Evolutionary conservation across 2,888 invertebrate species (phyloP), one percentile per base, ranked within the genome.

Genomic region (Nezara viridula): DNA sequence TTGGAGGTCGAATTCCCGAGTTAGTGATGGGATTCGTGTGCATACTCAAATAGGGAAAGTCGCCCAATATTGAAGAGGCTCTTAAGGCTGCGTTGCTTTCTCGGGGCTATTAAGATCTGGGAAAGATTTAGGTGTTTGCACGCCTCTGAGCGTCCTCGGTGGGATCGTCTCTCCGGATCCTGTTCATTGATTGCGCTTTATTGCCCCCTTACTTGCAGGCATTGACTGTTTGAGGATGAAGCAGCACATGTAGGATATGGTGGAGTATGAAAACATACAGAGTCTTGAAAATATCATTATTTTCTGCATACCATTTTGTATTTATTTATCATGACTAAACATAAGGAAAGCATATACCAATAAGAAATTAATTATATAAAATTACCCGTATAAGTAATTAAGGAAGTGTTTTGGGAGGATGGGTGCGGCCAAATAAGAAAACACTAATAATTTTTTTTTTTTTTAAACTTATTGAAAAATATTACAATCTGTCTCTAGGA

Each of bases 31-130:
- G 77, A 44, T 77, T 77, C 77, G 77, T 77, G 77, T 77, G 77
- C 77, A 77, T 77, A 77, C 77, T 77, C 77, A 77, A 77, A 44
- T 77, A 77, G 77, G 77, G 77, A 77, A 77, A 77, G 77, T 77
- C 77, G 40, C 77, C 77, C 77, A 77, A 77, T 77, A 77, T 77
- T 77, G 37, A 44, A 77, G 77, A 40, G 77, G 24, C 77, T 40
- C 77, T 77, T 77, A 40, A 40, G 37, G 77, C 40, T 44, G 37
- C 40, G 40, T 37, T 77, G 40, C 77, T 77, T 77, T 77, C 77
- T 77, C 77, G 40, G 19, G 16, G 77, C 60, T 60, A 60, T 60
- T 60, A 60, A 60, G 60, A 60, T 60, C 60, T 60, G 27, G 27
- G 60, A 60, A 60, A 60, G 60, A 60, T 60, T 60, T 60, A 60